Base-by-base conservation (phyloP, 2,888 invertebrate species). In the Rhingia campestris region DNA sequence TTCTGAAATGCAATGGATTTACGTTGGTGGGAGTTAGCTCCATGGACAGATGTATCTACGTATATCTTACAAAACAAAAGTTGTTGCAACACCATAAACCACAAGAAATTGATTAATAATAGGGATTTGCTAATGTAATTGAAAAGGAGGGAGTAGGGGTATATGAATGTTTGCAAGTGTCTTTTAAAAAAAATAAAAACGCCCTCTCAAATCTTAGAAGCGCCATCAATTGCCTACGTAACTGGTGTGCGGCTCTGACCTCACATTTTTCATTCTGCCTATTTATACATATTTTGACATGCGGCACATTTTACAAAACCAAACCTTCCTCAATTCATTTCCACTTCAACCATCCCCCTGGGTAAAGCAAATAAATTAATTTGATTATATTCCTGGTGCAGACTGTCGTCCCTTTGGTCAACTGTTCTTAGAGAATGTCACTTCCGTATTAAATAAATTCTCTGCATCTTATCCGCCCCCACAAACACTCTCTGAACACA, bases 321-420 rank as follows among this genome's bases (percentile, higher is more conserved):
- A 30, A 30, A 49, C 30, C 30, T n/a, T 49, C 4, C 30, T 32
- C 49, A 3, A 22, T 7, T 30, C 43, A 45, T 45, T 43, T 30
- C 49, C 49, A 30, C 22, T 14, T 22, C 30, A 9, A 1, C 30
- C 10, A 7, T 10, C 30, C 22, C 22, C 22, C 22, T 22, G 22
- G 22, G 22, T 10, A 9, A 49, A 10, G 22, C 9, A 74, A 74
- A 74, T 74, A 74, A 74, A 74, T 74, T 74, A 74, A 74, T 74
- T 66, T 66, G 56, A 74, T 66, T 74, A 58, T 66, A 64, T 58
- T 33, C 45, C 22, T 47, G 12, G 6, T 33, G 30, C 10, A 47
- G 63, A 30, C 22, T 58, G 6, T 64, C 51, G 47, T 66, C 66
- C 49, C 70, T 59, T 67, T 41, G 58, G 69, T 58, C 69, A 58